phyloP scores from a whole-genome alignment of 2,113 vertebrate genomes.

The Mixornis gularis region DNA sequence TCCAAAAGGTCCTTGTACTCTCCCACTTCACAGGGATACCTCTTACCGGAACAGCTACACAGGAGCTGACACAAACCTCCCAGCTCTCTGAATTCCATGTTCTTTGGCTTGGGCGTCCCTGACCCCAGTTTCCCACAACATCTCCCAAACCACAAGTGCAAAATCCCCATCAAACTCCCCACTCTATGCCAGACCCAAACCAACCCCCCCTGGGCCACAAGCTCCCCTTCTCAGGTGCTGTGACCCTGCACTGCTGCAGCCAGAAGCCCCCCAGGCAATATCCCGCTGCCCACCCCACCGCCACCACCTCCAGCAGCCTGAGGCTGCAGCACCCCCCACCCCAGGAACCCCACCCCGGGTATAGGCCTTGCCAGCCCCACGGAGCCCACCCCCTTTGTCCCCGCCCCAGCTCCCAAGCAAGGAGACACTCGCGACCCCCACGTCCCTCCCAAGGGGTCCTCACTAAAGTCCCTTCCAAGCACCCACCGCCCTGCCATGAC shows the following conservation, averaged over 20 bases:
- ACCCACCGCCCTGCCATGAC: too few relatives aligned
- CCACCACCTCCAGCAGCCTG: neutral
- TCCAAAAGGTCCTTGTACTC: neutral
- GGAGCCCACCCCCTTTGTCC: too few relatives aligned
- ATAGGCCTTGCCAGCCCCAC: too few relatives aligned
- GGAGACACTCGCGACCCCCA: too few relatives aligned
- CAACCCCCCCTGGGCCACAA: rapidly evolving
- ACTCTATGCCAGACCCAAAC: neutral
- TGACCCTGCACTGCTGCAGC: neutral
- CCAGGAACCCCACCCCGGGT: too few relatives aligned
- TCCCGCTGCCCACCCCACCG: rapidly evolving
- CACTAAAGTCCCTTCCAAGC: too few relatives aligned
- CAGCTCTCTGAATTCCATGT: neutral
- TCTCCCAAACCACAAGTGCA: neutral
- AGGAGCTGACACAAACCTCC: neutral
- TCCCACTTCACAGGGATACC: neutral
- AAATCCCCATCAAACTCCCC: rapidly evolving
- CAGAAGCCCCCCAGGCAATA: neutral
- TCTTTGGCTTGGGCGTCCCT: neutral
- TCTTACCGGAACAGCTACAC: rapidly evolving
- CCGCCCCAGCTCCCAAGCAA: too few relatives aligned
- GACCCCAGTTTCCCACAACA: neutral
- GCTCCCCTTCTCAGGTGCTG: neutral
- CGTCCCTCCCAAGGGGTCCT: too few relatives aligned
- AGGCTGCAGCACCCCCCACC: neutral